phyloP scores from a whole-genome alignment of 1,140 invertebrate genomes.

The Leptinotarsa defecta region DNA sequence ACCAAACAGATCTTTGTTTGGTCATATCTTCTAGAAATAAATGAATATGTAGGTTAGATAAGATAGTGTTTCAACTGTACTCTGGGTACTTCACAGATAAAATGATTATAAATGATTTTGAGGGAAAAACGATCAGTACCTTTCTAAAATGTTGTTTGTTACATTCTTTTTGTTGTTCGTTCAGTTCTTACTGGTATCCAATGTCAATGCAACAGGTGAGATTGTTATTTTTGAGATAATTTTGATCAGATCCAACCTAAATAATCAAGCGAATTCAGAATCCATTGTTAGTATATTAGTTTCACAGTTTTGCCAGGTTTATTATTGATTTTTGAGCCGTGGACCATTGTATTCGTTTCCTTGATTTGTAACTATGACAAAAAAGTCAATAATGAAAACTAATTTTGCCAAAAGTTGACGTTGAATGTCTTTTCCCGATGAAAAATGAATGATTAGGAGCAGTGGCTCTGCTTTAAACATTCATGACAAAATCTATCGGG shows the following conservation, averaged over 20 bases:
- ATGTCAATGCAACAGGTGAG: not conserved
- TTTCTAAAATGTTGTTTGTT: not conserved
- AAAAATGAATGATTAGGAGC: not conserved
- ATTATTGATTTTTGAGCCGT: too few relatives aligned
- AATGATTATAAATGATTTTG: not conserved
- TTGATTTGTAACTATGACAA: too few relatives aligned
- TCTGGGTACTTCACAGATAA: not conserved
- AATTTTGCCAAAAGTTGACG: too few relatives aligned
- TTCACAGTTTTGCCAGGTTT: too few relatives aligned
- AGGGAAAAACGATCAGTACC: not conserved
- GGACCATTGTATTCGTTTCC: too few relatives aligned
- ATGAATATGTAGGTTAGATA: not conserved
- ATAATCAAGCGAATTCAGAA: too few relatives aligned
- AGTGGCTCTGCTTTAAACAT: not conserved
- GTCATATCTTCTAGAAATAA: too few relatives aligned
- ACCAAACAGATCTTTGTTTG: too few relatives aligned
- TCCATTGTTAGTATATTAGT: too few relatives aligned
- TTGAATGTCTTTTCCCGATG: too few relatives aligned
- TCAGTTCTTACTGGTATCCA: not conserved
- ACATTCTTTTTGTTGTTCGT: not conserved
- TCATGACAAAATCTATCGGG: not conserved
- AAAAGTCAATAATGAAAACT: too few relatives aligned
- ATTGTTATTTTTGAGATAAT: not conserved
- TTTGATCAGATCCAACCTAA: too few relatives aligned
- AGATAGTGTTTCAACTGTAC: not conserved